Conservation (phyloP, 2,888 invertebrate species). For the Gari tellinella region DNA sequence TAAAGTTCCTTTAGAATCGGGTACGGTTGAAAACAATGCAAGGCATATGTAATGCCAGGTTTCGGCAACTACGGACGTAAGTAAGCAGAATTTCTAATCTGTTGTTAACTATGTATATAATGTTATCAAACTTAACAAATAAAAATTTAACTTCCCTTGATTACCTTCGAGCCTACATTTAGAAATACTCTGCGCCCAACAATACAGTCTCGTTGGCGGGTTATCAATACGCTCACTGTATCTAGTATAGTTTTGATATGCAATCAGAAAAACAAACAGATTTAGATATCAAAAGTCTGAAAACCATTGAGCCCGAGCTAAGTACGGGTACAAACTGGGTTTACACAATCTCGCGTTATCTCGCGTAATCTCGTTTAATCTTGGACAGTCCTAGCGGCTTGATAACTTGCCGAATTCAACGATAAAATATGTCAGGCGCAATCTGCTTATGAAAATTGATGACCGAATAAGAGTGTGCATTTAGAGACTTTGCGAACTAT, state of each 20-base stretch:
- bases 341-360: conserved; percentile 50
- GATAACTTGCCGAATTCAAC: conserved; percentile 49
- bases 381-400: conserved; percentile 49
- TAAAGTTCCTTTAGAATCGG: no score
- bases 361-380: conserved; percentile 51
- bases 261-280: conserved; percentile 57
- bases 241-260: conserved; percentile 46
- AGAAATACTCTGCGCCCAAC: no score
- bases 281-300: conserved; percentile 48
- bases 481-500: background rate
- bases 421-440: conserved; percentile 56
- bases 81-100: no score
- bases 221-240: conserved; percentile 9
- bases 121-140: background rate
- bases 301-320: conserved; percentile 42
- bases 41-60: no score
- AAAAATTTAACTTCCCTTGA: no score
- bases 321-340: conserved; percentile 41
- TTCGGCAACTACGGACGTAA: no score
- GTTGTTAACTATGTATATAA: background rate
- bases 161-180: no score
- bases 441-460: conserved; percentile 58
- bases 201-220: no score
- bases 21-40: no score
- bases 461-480: conserved; percentile 40